These are phyloP conservation scores for Himalopsyche phryganea DNA, from an alignment of 1,140 invertebrate species.

Conservation along the genomic window DNA sequence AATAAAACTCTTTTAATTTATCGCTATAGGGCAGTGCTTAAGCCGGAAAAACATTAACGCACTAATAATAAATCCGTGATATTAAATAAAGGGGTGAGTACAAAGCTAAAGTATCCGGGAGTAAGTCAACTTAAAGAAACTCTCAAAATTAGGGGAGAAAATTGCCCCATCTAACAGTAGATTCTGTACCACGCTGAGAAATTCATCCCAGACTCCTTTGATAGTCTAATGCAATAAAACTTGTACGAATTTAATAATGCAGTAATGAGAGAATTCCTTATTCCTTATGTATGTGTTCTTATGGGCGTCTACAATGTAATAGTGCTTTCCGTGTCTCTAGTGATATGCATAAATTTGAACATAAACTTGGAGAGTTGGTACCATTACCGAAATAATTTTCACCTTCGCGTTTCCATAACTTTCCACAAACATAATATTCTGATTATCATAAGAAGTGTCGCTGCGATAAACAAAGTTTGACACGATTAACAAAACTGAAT, in stretches of 20 bases:
- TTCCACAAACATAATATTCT: no score
- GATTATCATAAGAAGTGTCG: no score
- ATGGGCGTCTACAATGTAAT: constrained; percentile 13
- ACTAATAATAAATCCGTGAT: no score
- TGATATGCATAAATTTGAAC: constrained; percentile 33
- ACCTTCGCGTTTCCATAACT: constrained; percentile 5
- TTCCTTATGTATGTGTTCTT: constrained; percentile 27
- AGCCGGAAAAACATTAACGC: no score
- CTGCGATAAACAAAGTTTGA: no score
- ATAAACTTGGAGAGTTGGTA: constrained; percentile 14
- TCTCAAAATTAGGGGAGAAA: constrained; percentile 15
- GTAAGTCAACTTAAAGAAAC: constrained; percentile 8
- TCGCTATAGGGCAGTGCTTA: no score
- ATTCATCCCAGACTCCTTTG: constrained; percentile 26
- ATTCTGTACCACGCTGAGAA: constrained; percentile 1
- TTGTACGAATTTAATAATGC: constrained; percentile 44
- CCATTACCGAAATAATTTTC: constrained; percentile 18
- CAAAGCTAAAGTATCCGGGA: no score
- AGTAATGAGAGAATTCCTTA: constrained; percentile 40
- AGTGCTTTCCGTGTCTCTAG: constrained; percentile 12
- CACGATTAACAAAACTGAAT: no score
- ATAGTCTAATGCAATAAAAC: constrained; percentile 42
- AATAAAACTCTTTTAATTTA: no score
- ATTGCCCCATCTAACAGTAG: background rate
- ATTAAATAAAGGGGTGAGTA: no score